A percentile compares a stretch with the other conserved stretches of the same genome.
Evolutionary conservation across 2,888 invertebrate species (phyloP).

Genomic region (Drosophila borealis): DNA sequence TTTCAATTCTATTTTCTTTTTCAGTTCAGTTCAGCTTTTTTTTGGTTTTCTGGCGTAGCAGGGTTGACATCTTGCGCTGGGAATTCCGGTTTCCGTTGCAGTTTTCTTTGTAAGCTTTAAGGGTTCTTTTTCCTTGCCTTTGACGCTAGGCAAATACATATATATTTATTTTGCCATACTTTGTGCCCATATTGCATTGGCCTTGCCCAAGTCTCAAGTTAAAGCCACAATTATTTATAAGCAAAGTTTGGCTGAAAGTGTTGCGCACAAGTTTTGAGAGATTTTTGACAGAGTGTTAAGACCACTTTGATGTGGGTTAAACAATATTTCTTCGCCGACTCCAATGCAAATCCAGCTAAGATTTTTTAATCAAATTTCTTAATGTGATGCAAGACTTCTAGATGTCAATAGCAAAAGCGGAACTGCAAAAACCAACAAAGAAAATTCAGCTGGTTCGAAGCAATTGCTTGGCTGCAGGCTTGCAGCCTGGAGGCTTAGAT

Average conservation of each 20-base stretch:
- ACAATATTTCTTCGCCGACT: background rate
- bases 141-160: slow-evolving; percentile 46
- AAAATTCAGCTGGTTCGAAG: too few species aligned
- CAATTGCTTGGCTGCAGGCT: too few species aligned
- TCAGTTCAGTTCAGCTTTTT: slow-evolving; percentile 21
- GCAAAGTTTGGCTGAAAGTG: slow-evolving; percentile 37
- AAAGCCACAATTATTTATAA: slow-evolving; percentile 49
- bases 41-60: slow-evolving; percentile 42
- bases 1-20: slow-evolving; percentile 36
- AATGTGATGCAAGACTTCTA: too few species aligned
- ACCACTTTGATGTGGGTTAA: slow-evolving; percentile 33
- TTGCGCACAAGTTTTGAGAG: slow-evolving; percentile 12
- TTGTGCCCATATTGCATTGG: slow-evolving; percentile 57
- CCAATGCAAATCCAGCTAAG: background rate
- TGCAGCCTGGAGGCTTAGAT: too few species aligned
- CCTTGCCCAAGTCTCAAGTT: slow-evolving; percentile 19
- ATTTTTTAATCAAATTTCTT: slow-evolving; percentile 4
- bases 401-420: too few species aligned
- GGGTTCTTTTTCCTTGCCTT: slow-evolving; percentile 50
- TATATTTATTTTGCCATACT: slow-evolving; percentile 32
- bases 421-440: too few species aligned
- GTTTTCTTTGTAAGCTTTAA: slow-evolving; percentile 70
- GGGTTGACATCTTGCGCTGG: slow-evolving; percentile 78
- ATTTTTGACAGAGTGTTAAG: slow-evolving; percentile 30
- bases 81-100: slow-evolving; percentile 78